A percentile compares a stretch with the other conserved stretches of the same genome.
phyloP scores from a whole-genome alignment of 1,140 invertebrate genomes.

The Lycorma delicatula region DNA sequence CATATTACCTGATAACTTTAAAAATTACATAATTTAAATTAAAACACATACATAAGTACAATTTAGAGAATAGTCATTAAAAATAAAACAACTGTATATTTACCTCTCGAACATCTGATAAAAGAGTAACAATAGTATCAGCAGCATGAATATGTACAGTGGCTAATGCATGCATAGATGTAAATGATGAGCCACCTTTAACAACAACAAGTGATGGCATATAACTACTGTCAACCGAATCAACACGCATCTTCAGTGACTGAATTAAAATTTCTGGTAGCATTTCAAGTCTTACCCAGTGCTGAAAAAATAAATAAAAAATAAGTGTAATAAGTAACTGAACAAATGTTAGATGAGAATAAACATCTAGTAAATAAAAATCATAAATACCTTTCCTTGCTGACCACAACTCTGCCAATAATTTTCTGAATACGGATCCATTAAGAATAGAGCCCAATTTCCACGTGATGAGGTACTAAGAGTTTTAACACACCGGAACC shows the following conservation, averaged over 20 bases:
- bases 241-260: conserved; percentile 67
- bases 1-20: too few relatives aligned
- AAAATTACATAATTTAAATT: too few relatives aligned
- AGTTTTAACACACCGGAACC: conserved; percentile 66
- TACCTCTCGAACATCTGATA: conserved; percentile 59
- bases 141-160: conserved; percentile 51
- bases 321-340: too few relatives aligned
- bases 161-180: conserved; percentile 52
- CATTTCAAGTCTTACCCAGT: conserved; percentile 93
- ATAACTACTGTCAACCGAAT: conserved; percentile 75
- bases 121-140: conserved; percentile 51
- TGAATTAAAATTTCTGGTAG: conserved; percentile 73
- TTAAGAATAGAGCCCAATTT: conserved; percentile 55
- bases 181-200: conserved; percentile 63
- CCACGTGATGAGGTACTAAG: conserved; percentile 71
- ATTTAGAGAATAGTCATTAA: too few relatives aligned
- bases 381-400: conserved; percentile 57
- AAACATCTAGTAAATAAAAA: too few relatives aligned
- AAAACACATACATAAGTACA: too few relatives aligned
- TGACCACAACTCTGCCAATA: conserved; percentile 75
- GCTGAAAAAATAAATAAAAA: conserved; percentile 43
- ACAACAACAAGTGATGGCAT: conserved; percentile 78
- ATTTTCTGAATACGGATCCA: conserved; percentile 50
- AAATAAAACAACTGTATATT: too few relatives aligned
- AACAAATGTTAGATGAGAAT: too few relatives aligned